A percentile compares a stretch with the other conserved stretches of the same genome.
phyloP scores from a whole-genome alignment of 2,888 invertebrate species.

The Leptopilina drosophilae region DNA sequence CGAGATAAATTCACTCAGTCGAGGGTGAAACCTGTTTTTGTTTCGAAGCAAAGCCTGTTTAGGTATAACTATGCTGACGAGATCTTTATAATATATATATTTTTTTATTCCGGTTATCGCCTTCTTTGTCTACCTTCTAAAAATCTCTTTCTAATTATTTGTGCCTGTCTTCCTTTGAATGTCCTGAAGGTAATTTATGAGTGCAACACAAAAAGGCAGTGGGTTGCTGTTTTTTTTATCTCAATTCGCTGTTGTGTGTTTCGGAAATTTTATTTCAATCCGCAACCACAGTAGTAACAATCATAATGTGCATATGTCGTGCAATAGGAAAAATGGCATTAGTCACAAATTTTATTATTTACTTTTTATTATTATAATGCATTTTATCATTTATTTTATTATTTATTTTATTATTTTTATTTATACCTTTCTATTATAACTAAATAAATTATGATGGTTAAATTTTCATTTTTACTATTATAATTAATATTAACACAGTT shows the following conservation, averaged over 20 bases:
- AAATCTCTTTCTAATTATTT: slow-evolving; percentile 4
- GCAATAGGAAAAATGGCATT: slow-evolving; percentile 42
- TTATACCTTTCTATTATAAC: no score
- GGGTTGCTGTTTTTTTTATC: not conserved
- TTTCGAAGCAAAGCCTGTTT: slow-evolving; percentile 61
- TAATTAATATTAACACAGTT: no score
- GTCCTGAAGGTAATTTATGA: slow-evolving; percentile 10
- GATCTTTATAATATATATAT: slow-evolving; percentile 14
- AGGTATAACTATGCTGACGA: slow-evolving; percentile 60
- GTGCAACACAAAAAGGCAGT: not conserved
- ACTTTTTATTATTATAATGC: no score
- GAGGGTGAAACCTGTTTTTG: slow-evolving; percentile 65
- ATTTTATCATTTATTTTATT: no score
- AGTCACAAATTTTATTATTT: not conserved
- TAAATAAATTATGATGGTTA: no score
- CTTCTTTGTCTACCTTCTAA: not conserved
- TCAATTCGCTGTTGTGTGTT: not conserved
- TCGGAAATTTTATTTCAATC: not conserved
- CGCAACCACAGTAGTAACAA: not conserved
- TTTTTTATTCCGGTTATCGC: slow-evolving; percentile 13
- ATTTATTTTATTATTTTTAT: no score
- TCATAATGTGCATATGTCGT: not conserved
- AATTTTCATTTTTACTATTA: no score
- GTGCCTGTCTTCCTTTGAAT: slow-evolving; percentile 1
- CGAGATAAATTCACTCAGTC: slow-evolving; percentile 24